These are phyloP conservation scores for Mimachlamys varia DNA, from an alignment of 2,888 invertebrate species.

Conservation along the genomic window DNA sequence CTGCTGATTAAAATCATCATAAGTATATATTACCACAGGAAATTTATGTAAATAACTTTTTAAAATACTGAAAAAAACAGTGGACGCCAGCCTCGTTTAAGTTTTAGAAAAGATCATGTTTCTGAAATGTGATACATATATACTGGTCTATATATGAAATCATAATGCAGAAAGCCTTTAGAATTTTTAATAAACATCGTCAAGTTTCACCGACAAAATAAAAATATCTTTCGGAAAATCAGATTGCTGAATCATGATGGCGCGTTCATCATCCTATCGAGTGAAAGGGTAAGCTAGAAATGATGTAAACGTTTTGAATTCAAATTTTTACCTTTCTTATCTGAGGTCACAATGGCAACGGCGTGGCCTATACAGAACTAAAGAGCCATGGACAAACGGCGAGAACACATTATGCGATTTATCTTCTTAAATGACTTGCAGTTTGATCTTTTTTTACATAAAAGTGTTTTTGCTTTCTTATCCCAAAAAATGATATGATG, in stretches of 20 bases:
- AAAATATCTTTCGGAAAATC: neutral
- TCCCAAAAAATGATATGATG: too few relatives aligned
- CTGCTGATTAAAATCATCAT: too few relatives aligned
- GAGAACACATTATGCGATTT: neutral
- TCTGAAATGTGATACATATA: too few relatives aligned
- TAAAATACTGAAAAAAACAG: too few relatives aligned
- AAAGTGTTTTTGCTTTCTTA: neutral
- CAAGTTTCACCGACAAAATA: neutral
- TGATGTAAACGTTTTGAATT: constrained; percentile 23
- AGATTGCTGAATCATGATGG: constrained; percentile 1
- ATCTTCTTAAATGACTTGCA: neutral
- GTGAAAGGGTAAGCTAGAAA: neutral
- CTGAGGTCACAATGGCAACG: neutral
- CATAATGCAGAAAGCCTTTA: neutral
- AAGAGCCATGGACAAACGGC: neutral
- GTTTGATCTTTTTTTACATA: neutral
- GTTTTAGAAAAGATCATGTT: too few relatives aligned
- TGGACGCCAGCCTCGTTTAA: too few relatives aligned
- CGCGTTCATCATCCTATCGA: neutral
- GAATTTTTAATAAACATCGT: too few relatives aligned
- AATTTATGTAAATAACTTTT: too few relatives aligned
- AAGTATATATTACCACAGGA: too few relatives aligned
- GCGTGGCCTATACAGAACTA: neutral
- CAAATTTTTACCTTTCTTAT: neutral
- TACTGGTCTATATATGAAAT: neutral